Conservation (phyloP, 1,140 invertebrate species). For the Nebria ingens region DNA sequence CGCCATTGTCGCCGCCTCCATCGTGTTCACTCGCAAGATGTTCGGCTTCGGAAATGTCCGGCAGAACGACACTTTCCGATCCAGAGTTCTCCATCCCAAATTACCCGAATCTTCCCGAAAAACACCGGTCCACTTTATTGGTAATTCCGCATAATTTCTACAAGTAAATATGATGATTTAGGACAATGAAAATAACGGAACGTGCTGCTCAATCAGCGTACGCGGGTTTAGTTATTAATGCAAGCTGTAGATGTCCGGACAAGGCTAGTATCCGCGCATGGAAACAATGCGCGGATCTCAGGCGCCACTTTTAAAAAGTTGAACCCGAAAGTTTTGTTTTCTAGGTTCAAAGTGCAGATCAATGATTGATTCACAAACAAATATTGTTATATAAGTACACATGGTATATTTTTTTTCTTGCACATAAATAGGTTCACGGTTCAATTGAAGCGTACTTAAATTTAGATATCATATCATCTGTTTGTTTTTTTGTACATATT, state of each 20-base stretch:
- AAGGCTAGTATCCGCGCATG: not conserved
- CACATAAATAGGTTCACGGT: no score
- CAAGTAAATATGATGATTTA: not conserved
- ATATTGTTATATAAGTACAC: no score
- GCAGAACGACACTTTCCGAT: constrained; percentile 55
- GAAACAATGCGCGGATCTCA: not conserved
- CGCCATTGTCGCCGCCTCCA: constrained; percentile 31
- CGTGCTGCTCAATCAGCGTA: not conserved
- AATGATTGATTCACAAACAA: not conserved
- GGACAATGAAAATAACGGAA: not conserved
- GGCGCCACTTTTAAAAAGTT: not conserved
- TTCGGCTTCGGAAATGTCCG: constrained; percentile 56
- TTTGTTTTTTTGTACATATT: no score
- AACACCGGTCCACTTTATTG: constrained; percentile 1
- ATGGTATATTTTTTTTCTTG: no score
- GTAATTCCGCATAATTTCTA: not conserved
- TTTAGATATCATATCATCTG: no score
- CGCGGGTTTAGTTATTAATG: not conserved
- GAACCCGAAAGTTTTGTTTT: no score
- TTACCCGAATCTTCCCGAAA: constrained; percentile 2
- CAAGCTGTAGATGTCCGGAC: constrained; percentile 1
- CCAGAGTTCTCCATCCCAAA: constrained; percentile 40
- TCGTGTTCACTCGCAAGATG: constrained; percentile 46
- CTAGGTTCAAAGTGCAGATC: not conserved
- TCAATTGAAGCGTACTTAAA: no score